Conservation (phyloP, 1,140 invertebrate species). For the Calephelis virginiensis region DNA sequence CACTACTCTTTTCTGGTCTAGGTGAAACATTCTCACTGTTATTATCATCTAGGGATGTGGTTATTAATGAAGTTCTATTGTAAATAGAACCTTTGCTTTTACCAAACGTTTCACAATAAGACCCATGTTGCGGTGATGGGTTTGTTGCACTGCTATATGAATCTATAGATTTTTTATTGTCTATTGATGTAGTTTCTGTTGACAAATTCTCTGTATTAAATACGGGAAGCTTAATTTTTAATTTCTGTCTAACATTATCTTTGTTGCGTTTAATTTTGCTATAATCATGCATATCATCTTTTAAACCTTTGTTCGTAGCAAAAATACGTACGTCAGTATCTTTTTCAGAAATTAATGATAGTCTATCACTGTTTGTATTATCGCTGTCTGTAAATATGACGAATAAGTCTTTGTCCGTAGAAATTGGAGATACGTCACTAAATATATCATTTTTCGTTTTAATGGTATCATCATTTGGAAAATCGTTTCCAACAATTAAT, state of each 20-base stretch:
- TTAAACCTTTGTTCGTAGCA: background rate
- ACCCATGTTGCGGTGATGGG: constrained; percentile 29
- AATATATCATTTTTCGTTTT: constrained; percentile 7
- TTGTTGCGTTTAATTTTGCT: constrained; percentile 29
- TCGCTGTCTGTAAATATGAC: constrained; percentile 54
- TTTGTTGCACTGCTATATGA: constrained; percentile 40
- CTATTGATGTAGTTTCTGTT: constrained; percentile 34
- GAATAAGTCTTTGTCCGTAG: constrained; percentile 52
- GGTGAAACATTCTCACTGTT: no score
- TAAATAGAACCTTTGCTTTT: constrained; percentile 20
- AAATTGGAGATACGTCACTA: constrained; percentile 27
- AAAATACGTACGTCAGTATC: background rate
- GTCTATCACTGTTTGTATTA: constrained; percentile 29
- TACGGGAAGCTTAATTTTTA: constrained; percentile 48
- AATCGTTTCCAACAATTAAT: background rate
- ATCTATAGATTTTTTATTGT: constrained; percentile 45
- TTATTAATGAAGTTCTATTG: background rate
- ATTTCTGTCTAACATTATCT: constrained; percentile 40
- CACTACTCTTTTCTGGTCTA: background rate
- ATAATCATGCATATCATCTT: no score
- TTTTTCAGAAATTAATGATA: background rate
- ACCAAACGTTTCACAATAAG: constrained; percentile 33
- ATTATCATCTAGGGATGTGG: background rate
- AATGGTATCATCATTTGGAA: background rate
- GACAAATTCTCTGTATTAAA: constrained; percentile 39